Evolutionary conservation across 92 coral and sea anemone species (phyloP).

Genomic region (Isaurus tuberculatus): DNA sequence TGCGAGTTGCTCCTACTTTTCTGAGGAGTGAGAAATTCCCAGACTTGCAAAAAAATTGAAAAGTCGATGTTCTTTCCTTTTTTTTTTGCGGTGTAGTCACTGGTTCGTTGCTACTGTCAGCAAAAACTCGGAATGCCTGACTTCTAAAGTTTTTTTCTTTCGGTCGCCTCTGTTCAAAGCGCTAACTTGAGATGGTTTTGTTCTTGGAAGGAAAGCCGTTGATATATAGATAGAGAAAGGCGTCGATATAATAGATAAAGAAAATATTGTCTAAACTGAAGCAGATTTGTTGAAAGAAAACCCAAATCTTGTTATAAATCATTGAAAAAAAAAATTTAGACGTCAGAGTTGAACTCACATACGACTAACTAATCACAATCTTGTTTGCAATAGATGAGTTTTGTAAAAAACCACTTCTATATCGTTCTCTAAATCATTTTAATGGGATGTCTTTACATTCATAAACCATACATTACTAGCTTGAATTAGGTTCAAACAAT

Average conservation of each 20-base stretch:
- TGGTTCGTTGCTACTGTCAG: background rate
- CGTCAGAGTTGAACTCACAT: too few species aligned
- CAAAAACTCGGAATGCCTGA: background rate
- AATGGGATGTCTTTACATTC: background rate
- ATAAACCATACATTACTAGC: background rate
- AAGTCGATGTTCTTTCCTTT: background rate
- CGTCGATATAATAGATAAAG: background rate
- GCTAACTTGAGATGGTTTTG: background rate
- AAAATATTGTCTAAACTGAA: conserved; percentile 20
- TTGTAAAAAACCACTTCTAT: background rate
- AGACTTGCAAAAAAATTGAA: background rate
- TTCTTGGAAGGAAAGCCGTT: background rate
- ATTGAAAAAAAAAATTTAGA: background rate
- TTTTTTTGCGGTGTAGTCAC: background rate
- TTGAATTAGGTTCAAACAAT: background rate
- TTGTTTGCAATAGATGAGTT: background rate
- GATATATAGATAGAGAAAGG: too few species aligned
- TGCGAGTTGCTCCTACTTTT: background rate
- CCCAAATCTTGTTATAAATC: background rate
- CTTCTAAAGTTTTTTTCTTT: background rate
- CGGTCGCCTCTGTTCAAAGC: background rate
- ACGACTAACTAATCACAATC: background rate
- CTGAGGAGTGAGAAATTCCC: background rate
- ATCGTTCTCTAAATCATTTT: background rate
- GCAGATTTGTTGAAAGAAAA: background rate